A percentile compares a stretch with the other conserved stretches of the same genome.
Evolutionary conservation across 2,113 vertebrate genomes (phyloP).

Genomic region (Brachyhypopomus gauderio): DNA sequence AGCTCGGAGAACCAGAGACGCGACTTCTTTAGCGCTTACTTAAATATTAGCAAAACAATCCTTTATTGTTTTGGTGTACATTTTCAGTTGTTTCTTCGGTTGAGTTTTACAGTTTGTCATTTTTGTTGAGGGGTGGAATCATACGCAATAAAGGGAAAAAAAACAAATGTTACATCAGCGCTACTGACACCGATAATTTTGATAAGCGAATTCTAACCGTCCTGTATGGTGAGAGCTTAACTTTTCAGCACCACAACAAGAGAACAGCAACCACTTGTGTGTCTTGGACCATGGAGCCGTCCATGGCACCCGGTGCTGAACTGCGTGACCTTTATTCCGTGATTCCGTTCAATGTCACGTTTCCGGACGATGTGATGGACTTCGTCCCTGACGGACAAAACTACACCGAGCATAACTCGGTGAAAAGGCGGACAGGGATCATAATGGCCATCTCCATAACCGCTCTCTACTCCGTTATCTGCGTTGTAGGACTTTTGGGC

Average conservation of each 20-base stretch:
- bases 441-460: slow-evolving; percentile 89
- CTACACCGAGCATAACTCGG: slow-evolving; percentile 65
- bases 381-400: slow-evolving; percentile 70
- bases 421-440: slow-evolving; percentile 76
- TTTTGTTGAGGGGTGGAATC: too few relatives aligned
- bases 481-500: slow-evolving; percentile 90
- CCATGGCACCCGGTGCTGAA: slow-evolving; percentile 65
- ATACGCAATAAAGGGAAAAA: too few relatives aligned
- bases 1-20: slow-evolving; percentile 2
- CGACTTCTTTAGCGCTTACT: not conserved
- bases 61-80: too few relatives aligned
- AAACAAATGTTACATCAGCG: too few relatives aligned
- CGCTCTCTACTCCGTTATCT: slow-evolving; percentile 88
- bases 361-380: slow-evolving; percentile 61
- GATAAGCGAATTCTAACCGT: too few relatives aligned
- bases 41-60: not conserved
- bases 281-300: slow-evolving; percentile 71
- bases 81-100: not conserved
- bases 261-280: slow-evolving; percentile 23
- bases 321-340: slow-evolving; percentile 72
- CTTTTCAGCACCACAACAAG: slow-evolving; percentile 33
- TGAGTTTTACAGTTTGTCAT: not conserved
- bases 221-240: not conserved
- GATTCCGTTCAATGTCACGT: slow-evolving; percentile 75
- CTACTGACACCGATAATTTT: too few relatives aligned